These are phyloP conservation scores for Myoxocephalus aenaeus DNA, from an alignment of 2,797 vertebrate genomes.

Conservation along the genomic window DNA sequence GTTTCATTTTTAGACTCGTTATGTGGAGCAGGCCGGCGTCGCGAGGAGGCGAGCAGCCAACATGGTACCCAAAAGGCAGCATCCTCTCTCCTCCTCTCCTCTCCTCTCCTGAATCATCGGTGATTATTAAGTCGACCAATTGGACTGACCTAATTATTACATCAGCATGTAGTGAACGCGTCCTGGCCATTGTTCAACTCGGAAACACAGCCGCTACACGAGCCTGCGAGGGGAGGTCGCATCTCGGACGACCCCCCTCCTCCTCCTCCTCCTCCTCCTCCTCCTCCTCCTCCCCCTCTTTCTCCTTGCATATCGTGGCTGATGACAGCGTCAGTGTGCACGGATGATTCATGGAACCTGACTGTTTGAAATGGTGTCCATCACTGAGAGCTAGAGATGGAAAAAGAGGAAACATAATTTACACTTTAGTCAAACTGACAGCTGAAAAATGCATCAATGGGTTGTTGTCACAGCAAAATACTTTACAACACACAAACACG, in stretches of 20 bases:
- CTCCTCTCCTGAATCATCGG: constrained; percentile 21
- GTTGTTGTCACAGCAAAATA: background rate
- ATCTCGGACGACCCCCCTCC: constrained; percentile 55
- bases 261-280: constrained; percentile 15
- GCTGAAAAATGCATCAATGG: background rate
- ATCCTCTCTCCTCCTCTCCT: constrained; percentile 50
- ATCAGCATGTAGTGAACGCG: constrained; percentile 4
- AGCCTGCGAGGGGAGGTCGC: constrained; percentile 60
- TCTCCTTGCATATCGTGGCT: constrained; percentile 25
- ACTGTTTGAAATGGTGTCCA: background rate
- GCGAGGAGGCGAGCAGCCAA: constrained; percentile 50
- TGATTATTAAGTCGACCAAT: background rate
- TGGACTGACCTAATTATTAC: constrained; percentile 23
- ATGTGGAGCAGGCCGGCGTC: constrained; percentile 66
- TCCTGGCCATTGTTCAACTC: constrained; percentile 38
- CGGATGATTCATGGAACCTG: constrained; percentile 1
- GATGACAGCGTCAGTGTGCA: constrained; percentile 32
- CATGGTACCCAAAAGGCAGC: constrained; percentile 58
- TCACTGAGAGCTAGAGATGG: background rate
- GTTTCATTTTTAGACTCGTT: constrained; percentile 65
- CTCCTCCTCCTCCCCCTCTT: constrained; percentile 6
- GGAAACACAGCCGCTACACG: constrained; percentile 55
- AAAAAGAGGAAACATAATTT: background rate
- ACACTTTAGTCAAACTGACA: background rate
- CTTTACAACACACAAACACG: background rate